Conservation (phyloP, 2,113 vertebrate species). For the Spheniscus mendiculus region DNA sequence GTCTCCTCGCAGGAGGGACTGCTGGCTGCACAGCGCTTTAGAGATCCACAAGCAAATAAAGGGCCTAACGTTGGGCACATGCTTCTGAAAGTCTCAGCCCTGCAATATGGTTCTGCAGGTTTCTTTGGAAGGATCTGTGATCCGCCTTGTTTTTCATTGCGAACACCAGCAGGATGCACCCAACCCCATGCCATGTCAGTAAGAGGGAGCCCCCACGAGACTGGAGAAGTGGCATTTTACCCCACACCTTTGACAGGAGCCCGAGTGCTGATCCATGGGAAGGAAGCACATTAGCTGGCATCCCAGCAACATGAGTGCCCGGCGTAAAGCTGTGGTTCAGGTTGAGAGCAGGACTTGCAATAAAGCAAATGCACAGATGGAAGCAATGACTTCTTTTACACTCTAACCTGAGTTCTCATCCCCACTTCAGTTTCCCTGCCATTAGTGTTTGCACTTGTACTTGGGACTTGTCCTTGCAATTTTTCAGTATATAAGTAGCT, state of each 20-base stretch:
- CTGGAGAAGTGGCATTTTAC: neutral
- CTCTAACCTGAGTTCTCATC: neutral
- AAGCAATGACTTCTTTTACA: neutral
- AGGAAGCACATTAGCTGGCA: neutral
- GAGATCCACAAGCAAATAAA: neutral
- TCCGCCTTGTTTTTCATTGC: neutral
- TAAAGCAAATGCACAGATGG: neutral
- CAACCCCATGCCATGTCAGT: neutral
- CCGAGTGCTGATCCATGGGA: neutral
- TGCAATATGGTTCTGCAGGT: neutral
- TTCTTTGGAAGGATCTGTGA: neutral
- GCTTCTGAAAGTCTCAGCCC: neutral
- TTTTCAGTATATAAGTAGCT: neutral
- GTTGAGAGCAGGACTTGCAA: neutral
- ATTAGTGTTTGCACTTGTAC: neutral
- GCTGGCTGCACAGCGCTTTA: neutral
- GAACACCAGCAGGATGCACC: neutral
- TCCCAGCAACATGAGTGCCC: neutral
- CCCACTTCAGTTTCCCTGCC: neutral
- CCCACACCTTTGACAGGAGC: neutral
- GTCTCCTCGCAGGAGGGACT: neutral
- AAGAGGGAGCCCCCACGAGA: neutral
- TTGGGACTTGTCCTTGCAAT: neutral
- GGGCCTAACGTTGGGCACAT: rapidly evolving
- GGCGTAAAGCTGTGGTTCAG: neutral